Evolutionary conservation across 2,113 vertebrate genomes (phyloP), one percentile per base, ranked within the genome.

Genomic region (Calidris pugnax): DNA sequence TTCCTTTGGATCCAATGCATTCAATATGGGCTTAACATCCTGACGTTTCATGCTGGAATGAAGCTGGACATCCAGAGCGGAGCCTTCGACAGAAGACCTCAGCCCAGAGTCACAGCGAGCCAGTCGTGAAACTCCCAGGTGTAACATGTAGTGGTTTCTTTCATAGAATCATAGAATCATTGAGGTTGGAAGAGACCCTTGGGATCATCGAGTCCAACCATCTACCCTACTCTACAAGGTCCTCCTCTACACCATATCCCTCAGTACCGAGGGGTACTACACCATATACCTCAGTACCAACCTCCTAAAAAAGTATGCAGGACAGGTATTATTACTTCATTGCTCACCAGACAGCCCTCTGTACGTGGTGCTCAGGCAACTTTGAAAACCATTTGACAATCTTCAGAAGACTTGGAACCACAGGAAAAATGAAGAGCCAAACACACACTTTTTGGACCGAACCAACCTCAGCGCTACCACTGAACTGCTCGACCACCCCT

Each of bases 1-100:
- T 86, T 90, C 12, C 33, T 90, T 84, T 3, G 1, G 60, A 73
- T 90, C 55, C 91, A 95, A 51, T 73, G 74, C 37, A 19, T 89
- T 95, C 94, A 92, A 59, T 64, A 81, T 57, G 83, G 56, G 43
- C 66, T 63, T 75, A 79, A 78, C 68, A 78, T 78, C 43, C 83
- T 71, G n/a, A 92, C 20, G 59, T 75, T 92, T 90, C 60, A 75
- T 22, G 64, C 64, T 59, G 22, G 88, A 88, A 94, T 48, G 9
- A 71, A 51, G 63, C 23, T 47, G 74, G 90, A 72, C 72, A 80
- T 17, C 27, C 47, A 47, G 53, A 71, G 55, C 0, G 4, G 50
- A 76, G 71, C 37, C 39, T 59, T 35, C 47, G 60, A 78, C 43
- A 71, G 35, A 62, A 76, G 47, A 64, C 80, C 57, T 91, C 60